A percentile compares a stretch with the other conserved stretches of the same genome.
These are phyloP conservation scores for Acarapis woodi DNA, from an alignment of 1,140 invertebrate genomes.

Conservation along the genomic window DNA sequence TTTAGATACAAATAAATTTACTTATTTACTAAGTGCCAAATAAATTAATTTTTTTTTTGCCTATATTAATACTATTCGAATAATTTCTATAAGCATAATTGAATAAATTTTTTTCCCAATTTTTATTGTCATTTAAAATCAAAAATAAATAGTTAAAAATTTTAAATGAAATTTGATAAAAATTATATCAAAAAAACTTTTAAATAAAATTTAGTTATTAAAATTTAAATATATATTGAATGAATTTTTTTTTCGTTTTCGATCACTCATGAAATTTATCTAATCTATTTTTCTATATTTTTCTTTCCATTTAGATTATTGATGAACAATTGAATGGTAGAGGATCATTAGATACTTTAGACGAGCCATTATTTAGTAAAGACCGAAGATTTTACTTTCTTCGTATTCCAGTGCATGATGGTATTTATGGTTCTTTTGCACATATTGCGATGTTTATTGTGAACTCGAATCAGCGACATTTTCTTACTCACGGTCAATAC, in stretches of 20 bases:
- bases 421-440: conserved; percentile 25
- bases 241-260: not conserved
- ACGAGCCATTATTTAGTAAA: conserved; percentile 20
- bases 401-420: conserved; percentile 27
- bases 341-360: conserved; percentile 34
- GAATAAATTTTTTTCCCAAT: too few species aligned
- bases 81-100: too few species aligned
- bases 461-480: conserved; percentile 13
- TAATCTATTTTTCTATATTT: not conserved
- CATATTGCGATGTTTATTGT: conserved; percentile 22
- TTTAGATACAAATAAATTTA: too few species aligned
- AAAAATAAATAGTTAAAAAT: too few species aligned
- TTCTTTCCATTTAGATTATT: not conserved
- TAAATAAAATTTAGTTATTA: too few species aligned
- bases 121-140: too few species aligned
- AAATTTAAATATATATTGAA: too few species aligned
- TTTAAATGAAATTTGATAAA: too few species aligned
- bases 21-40: too few species aligned
- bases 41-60: too few species aligned
- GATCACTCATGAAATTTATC: not conserved
- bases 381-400: conserved; percentile 18
- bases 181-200: too few species aligned
- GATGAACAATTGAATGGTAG: conserved; percentile 13
- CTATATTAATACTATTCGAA: too few species aligned
- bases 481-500: conserved; percentile 38